Conservation (phyloP, 2,888 invertebrate genomes). For the Sarcophaga caerulescens region DNA sequence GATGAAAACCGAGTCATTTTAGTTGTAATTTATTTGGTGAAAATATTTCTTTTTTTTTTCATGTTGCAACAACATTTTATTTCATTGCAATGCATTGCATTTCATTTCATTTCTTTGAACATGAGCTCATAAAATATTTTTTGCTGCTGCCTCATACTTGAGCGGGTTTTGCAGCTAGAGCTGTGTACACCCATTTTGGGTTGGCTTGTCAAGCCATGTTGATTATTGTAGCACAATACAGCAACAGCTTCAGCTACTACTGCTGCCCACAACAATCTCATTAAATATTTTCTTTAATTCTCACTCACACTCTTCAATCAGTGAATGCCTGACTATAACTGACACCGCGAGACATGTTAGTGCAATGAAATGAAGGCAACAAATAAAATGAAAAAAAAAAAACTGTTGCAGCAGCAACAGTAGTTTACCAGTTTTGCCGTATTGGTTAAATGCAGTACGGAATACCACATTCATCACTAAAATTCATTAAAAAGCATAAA, state of each 20-base stretch:
- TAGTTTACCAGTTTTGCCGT: no score
- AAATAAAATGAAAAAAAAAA: no score
- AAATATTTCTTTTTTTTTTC: slow-evolving; percentile 45
- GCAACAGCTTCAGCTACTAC: slow-evolving; percentile 17
- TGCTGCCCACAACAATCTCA: slow-evolving; percentile 57
- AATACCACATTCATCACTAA: no score
- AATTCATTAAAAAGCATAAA: no score
- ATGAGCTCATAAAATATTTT: slow-evolving; percentile 41
- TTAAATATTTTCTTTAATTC: slow-evolving; percentile 47
- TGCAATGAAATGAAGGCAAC: slow-evolving; percentile 35
- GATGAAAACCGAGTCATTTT: slow-evolving; percentile 12
- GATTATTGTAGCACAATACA: slow-evolving; percentile 7
- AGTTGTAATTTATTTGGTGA: slow-evolving; percentile 55
- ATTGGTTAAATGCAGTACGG: no score
- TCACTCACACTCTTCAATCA: slow-evolving; percentile 22
- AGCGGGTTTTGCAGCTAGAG: not conserved
- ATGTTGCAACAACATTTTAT: no score
- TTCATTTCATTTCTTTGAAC: slow-evolving; percentile 40
- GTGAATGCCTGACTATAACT: slow-evolving; percentile 11
- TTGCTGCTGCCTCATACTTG: not conserved
- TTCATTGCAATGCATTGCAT: not conserved
- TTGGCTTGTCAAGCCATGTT: slow-evolving; percentile 37
- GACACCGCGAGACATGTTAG: slow-evolving; percentile 47
- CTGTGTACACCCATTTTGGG: slow-evolving; percentile 31
- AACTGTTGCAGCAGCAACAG: no score